These are phyloP conservation scores for Lepidurus packardi DNA, from an alignment of 1,140 invertebrate genomes.

Conservation along the genomic window DNA sequence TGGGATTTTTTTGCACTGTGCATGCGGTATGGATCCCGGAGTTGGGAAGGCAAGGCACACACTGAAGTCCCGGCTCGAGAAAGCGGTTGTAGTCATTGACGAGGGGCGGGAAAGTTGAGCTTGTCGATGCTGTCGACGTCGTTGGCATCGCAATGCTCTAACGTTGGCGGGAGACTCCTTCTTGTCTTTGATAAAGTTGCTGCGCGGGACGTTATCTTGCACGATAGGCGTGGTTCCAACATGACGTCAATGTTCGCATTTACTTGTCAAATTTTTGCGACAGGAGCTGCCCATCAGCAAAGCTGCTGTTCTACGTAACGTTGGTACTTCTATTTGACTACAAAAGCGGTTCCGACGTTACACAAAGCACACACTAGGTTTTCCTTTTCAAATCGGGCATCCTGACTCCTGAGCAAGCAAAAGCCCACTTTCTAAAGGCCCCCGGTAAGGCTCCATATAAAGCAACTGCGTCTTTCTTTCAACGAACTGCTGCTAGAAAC, in stretches of 20 bases:
- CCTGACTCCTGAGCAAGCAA: neutral
- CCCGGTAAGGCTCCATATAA: slow-evolving; percentile 9
- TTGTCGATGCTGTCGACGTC: neutral
- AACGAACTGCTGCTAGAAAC: neutral
- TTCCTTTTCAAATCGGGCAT: neutral
- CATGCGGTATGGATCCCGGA: neutral
- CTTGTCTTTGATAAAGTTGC: slow-evolving; percentile 3
- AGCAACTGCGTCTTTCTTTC: neutral
- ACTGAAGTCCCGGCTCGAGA: slow-evolving; percentile 1
- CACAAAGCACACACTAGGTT: neutral
- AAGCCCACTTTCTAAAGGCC: slow-evolving; percentile 18
- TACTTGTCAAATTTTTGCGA: slow-evolving; percentile 1
- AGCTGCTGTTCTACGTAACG: neutral
- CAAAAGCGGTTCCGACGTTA: neutral
- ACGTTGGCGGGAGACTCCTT: slow-evolving; percentile 17
- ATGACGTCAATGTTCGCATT: slow-evolving; percentile 2
- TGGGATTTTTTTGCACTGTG: neutral
- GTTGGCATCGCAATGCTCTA: slow-evolving; percentile 21
- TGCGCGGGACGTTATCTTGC: neutral
- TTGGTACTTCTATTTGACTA: neutral
- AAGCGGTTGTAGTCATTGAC: neutral
- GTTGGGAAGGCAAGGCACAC: neutral
- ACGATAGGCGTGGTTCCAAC: slow-evolving; percentile 20
- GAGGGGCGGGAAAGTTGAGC: slow-evolving; percentile 17
- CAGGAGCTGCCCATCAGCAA: neutral